These are phyloP conservation scores for Barypeithes pellucidus DNA, from an alignment of 2,888 invertebrate species.

Conservation along the genomic window DNA sequence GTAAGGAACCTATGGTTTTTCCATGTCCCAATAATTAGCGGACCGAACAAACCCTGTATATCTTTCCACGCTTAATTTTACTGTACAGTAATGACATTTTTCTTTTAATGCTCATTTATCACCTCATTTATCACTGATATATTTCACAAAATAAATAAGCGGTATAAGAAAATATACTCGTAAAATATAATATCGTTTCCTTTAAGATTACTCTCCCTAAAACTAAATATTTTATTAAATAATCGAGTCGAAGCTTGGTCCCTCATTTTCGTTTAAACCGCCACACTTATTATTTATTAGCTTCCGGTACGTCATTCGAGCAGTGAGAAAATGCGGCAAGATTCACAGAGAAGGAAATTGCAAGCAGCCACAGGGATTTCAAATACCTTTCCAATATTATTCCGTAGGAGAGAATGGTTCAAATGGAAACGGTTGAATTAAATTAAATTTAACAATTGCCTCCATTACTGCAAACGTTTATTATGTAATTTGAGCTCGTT, in stretches of 20 bases:
- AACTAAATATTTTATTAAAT: conserved; percentile 12
- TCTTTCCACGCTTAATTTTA: too few relatives aligned
- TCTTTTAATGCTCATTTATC: too few relatives aligned
- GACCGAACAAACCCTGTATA: too few relatives aligned
- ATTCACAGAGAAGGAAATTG: conserved; percentile 19
- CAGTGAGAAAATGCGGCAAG: conserved; percentile 19
- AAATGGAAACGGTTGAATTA: neutral
- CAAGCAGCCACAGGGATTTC: conserved; percentile 8
- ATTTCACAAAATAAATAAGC: neutral
- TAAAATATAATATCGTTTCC: neutral
- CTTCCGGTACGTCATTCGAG: conserved; percentile 18
- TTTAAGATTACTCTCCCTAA: neutral
- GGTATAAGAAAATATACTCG: neutral
- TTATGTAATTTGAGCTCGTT: too few relatives aligned
- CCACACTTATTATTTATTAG: conserved; percentile 22
- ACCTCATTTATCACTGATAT: neutral
- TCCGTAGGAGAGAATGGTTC: neutral
- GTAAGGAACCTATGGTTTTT: too few relatives aligned
- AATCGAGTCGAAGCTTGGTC: conserved; percentile 10
- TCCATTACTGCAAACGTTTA: too few relatives aligned
- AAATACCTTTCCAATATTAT: conserved; percentile 10
- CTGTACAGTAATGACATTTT: too few relatives aligned
- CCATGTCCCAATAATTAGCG: too few relatives aligned
- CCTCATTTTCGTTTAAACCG: conserved; percentile 19
- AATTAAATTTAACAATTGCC: conserved; percentile 6